A percentile compares a stretch with the other conserved stretches of the same genome.
These are phyloP conservation scores for Rana temporaria DNA, from an alignment of 2,113 vertebrate species.

Conservation along the genomic window DNA sequence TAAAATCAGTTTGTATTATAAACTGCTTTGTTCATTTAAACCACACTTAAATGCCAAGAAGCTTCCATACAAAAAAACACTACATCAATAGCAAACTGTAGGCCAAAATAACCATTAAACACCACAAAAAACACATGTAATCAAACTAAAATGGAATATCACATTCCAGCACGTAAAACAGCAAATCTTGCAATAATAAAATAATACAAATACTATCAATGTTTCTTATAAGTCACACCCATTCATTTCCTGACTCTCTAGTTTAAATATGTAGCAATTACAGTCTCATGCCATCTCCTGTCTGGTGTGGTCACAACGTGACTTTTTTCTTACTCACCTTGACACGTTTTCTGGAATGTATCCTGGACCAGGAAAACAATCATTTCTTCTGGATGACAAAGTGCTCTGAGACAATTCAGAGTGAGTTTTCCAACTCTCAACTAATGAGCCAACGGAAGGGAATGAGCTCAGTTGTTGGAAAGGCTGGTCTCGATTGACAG, in stretches of 20 bases:
- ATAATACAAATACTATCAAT: neutral
- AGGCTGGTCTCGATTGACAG: slow-evolving; percentile 89
- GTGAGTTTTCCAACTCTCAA: slow-evolving; percentile 96
- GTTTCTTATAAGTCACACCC: slow-evolving; percentile 22
- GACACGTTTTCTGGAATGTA: slow-evolving; percentile 91
- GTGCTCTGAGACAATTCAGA: slow-evolving; percentile 82
- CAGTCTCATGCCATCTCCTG: neutral
- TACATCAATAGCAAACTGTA: neutral
- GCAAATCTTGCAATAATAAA: neutral
- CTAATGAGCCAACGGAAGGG: slow-evolving; percentile 89
- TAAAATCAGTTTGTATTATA: no score
- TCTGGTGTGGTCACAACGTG: slow-evolving; percentile 17
- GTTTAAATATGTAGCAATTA: slow-evolving; percentile 36
- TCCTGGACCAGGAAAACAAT: slow-evolving; percentile 90
- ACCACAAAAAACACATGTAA: neutral
- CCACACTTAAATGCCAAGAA: no score
- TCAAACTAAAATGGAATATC: neutral
- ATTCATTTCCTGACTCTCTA: neutral
- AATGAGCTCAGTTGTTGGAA: slow-evolving; percentile 96
- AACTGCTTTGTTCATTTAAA: no score
- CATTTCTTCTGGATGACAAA: slow-evolving; percentile 82
- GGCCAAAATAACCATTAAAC: neutral
- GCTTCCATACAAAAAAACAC: neutral
- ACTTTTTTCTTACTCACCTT: slow-evolving; percentile 69
- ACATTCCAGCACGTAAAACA: neutral